Conservation (phyloP, 2,888 invertebrate species). For the Heliconius erato region DNA sequence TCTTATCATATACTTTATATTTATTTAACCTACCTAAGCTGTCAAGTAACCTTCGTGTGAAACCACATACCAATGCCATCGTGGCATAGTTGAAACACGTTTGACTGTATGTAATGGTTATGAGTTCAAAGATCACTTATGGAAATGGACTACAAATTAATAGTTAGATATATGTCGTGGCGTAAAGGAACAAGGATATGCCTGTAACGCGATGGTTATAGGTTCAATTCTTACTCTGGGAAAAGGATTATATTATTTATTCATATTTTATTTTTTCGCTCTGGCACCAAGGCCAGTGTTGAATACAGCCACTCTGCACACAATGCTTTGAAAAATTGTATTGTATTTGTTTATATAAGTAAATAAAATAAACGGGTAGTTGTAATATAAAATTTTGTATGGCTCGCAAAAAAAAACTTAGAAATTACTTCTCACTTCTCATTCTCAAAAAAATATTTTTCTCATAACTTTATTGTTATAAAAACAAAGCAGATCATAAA, state of each 20-base stretch:
- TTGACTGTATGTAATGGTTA: not conserved
- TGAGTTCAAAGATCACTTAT: not conserved
- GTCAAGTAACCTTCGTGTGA: not conserved
- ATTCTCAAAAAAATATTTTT: not conserved
- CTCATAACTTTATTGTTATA: not conserved
- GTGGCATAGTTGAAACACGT: not conserved
- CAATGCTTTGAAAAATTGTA: too few relatives aligned
- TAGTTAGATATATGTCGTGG: not conserved
- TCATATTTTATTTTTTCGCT: too few relatives aligned
- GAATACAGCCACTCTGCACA: too few relatives aligned
- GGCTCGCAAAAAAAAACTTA: not conserved
- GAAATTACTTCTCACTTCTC: not conserved
- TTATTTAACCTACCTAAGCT: constrained; percentile 1
- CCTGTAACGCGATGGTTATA: too few relatives aligned
- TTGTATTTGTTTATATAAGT: not conserved
- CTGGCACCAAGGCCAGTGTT: too few relatives aligned
- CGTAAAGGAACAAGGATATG: too few relatives aligned
- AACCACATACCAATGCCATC: not conserved
- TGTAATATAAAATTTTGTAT: too few relatives aligned
- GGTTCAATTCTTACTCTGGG: too few relatives aligned
- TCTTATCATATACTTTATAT: constrained; percentile 14
- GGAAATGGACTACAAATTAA: not conserved
- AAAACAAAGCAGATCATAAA: not conserved
- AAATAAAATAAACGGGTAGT: not conserved
- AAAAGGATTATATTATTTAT: too few relatives aligned